Percentiles rank a stretch among this genome's conserved stretches.
phyloP scores from a whole-genome alignment of 2,797 vertebrate genomes.

The Merluccius polli region DNA sequence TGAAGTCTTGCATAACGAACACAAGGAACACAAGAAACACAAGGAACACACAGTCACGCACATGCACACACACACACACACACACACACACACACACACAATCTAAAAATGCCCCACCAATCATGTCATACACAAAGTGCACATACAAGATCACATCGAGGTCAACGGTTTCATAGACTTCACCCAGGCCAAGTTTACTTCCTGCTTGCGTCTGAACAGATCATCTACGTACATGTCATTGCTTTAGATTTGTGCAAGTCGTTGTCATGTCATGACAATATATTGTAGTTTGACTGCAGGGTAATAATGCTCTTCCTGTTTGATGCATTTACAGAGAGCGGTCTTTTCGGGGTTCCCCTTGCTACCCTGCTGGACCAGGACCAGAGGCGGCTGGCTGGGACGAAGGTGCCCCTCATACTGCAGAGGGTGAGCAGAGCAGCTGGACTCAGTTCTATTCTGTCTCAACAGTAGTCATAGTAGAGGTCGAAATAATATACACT shows the following conservation, averaged over 20 bases:
- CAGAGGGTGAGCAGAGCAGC: constrained; percentile 74
- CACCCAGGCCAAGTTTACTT: not conserved
- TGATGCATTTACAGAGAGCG: constrained; percentile 76
- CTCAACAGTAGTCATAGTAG: not conserved
- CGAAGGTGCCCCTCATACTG: constrained; percentile 88
- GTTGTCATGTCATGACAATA: not conserved
- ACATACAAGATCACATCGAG: not conserved
- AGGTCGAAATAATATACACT: not conserved
- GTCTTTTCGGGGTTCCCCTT: constrained; percentile 87
- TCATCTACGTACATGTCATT: not conserved
- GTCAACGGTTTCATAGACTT: not conserved
- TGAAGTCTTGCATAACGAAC: not conserved
- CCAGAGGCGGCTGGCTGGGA: constrained; percentile 79
- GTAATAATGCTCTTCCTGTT: not conserved
- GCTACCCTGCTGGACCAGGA: constrained; percentile 87
- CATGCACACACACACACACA: too few species aligned
- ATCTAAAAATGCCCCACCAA: not conserved
- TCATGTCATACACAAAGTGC: not conserved
- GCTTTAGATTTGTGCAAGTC: not conserved
- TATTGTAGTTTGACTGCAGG: constrained; percentile 5
- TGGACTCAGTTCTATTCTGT: not conserved
- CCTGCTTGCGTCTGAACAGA: not conserved
- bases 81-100: too few species aligned
- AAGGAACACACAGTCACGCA: too few species aligned
- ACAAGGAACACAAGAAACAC: too few species aligned